phyloP scores from a whole-genome alignment of 2,113 vertebrate genomes.

The Platycercus adscitus region DNA sequence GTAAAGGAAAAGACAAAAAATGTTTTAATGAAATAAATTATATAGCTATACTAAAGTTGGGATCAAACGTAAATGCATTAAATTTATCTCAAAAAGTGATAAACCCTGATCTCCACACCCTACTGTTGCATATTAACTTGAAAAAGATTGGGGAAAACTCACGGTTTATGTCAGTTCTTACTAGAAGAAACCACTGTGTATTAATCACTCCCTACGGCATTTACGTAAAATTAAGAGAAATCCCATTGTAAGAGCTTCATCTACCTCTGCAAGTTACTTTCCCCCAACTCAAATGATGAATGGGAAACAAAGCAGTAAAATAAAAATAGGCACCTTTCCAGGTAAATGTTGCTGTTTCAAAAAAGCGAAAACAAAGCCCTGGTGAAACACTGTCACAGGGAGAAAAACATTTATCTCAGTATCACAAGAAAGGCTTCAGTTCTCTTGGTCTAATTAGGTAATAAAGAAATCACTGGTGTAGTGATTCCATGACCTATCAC shows the following conservation, averaged over 20 bases:
- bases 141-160: conserved; percentile 2
- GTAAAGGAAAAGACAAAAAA: neutral
- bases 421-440: neutral
- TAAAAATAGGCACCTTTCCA: conserved; percentile 20
- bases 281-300: neutral
- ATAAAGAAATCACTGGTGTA: neutral
- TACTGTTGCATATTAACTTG: neutral
- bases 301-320: neutral
- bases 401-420: conserved; percentile 9
- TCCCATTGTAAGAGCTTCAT: neutral
- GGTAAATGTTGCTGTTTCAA: neutral
- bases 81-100: neutral
- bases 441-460: conserved; percentile 31
- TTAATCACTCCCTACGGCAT: conserved; percentile 1
- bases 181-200: neutral
- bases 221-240: conserved; percentile 24
- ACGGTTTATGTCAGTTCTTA: neutral
- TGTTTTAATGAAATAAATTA: neutral
- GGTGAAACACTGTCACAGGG: neutral
- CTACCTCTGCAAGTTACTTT: neutral
- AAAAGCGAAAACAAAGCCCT: neutral
- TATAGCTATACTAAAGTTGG: neutral
- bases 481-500: neutral
- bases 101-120: neutral
- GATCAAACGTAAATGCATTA: neutral